Evolutionary conservation across 2,888 invertebrate genomes (phyloP), one percentile per base, ranked within the genome.

Genomic region (Thymelicus lineola): DNA sequence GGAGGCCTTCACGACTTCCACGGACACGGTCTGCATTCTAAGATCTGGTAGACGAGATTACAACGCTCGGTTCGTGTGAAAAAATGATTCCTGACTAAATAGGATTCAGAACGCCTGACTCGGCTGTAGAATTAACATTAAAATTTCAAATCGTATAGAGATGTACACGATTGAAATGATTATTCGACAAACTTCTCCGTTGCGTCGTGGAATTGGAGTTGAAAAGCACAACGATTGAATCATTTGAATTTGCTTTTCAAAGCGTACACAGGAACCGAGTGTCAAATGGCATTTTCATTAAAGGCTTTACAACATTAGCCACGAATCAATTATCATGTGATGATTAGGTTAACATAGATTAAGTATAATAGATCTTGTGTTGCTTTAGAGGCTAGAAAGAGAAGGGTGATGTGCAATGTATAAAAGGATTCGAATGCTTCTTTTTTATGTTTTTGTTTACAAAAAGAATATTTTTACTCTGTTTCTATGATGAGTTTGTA

Each of bases 311-410:
- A 79, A 38, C 35, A 17, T 74, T 82, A 88, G 86, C 88, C 86
- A 86, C 73, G 80, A 84, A 80, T 82, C 72, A 82, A 42, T 53
- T 86, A 82, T 80, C 81, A 82, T 90, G 90, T 91, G 90, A 91
- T 91, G 75, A 61, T 61, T 91, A 89, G 86, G 70, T 77, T 67
- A 61, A 74, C 12, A 1, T 90, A 89, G 86, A 70, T 77, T 67
- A 67, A 61, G 67, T 28, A n/a, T 48, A 45, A 65, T 70, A 58
- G 62, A 68, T 65, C 53, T 58, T 55, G 38, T 68, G 38, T 57
- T 45, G 64, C 45, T 57, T 60, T 68, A 58, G 60, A 64, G 69
- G 65, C 65, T 70, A 60, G 61, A 61, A 67, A 67, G 67, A 61
- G 67, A 61, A 17, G 67, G 67, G 67, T 68, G 67, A 63, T 53